These are phyloP conservation scores for Chrysolina haemoptera DNA, from an alignment of 2,888 invertebrate genomes.

Conservation along the genomic window DNA sequence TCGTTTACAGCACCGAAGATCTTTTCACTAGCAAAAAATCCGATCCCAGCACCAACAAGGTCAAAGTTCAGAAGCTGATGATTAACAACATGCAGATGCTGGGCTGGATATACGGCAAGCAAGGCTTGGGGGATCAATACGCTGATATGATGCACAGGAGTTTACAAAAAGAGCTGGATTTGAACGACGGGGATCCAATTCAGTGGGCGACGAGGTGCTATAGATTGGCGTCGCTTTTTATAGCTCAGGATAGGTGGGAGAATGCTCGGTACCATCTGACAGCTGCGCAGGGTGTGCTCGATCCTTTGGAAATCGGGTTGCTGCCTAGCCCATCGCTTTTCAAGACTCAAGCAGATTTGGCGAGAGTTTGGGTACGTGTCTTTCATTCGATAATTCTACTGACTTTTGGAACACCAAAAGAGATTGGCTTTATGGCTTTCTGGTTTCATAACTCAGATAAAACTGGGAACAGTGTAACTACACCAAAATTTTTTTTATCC, in stretches of 20 bases:
- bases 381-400: background rate
- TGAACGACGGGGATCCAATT: slow-evolving; percentile 74
- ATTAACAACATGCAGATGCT: slow-evolving; percentile 78
- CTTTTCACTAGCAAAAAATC: slow-evolving; percentile 67
- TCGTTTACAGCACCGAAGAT: slow-evolving; percentile 71
- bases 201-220: slow-evolving; percentile 74
- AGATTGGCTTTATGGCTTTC: too few species aligned
- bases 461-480: too few species aligned
- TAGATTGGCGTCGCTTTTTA: slow-evolving; percentile 67
- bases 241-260: slow-evolving; percentile 71
- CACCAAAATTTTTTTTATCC: too few species aligned
- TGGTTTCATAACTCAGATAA: too few species aligned
- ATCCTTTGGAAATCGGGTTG: slow-evolving; percentile 72
- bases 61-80: slow-evolving; percentile 71
- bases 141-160: slow-evolving; percentile 74
- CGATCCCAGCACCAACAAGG: slow-evolving; percentile 59
- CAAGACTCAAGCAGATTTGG: slow-evolving; percentile 67
- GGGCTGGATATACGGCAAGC: slow-evolving; percentile 74
- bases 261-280: slow-evolving; percentile 76
- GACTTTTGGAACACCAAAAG: too few species aligned
- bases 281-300: slow-evolving; percentile 74
- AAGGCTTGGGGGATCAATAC: slow-evolving; percentile 72
- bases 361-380: slow-evolving; percentile 73
- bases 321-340: slow-evolving; percentile 57
- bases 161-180: slow-evolving; percentile 73